These are phyloP conservation scores for Caenorhabditis sp. DNA, from an alignment of 2,888 invertebrate genomes.

Conservation along the genomic window DNA sequence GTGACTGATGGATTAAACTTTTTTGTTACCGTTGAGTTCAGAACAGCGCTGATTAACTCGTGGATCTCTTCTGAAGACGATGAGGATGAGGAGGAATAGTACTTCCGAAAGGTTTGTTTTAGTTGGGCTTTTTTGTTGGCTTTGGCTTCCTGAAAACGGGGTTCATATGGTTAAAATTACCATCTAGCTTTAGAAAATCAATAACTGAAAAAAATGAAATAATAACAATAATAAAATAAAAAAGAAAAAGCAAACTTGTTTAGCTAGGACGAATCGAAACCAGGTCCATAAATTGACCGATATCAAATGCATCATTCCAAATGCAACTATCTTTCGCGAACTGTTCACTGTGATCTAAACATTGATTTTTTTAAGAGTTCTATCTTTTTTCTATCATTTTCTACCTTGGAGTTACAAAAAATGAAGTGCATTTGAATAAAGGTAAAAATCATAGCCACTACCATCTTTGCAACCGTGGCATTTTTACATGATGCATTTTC, in stretches of 20 bases:
- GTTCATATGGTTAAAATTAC: too few relatives aligned
- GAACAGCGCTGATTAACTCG: slow-evolving; percentile 48
- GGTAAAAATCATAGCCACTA: slow-evolving; percentile 79
- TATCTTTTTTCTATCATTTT: too few relatives aligned
- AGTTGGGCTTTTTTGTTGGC: slow-evolving; percentile 64
- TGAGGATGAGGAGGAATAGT: slow-evolving; percentile 61
- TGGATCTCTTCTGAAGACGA: slow-evolving; percentile 59
- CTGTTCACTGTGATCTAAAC: slow-evolving; percentile 79
- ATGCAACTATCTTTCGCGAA: slow-evolving; percentile 74
- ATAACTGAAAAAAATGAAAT: too few relatives aligned
- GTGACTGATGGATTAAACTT: slow-evolving; percentile 8
- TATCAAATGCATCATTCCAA: slow-evolving; percentile 81
- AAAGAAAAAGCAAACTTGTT: slow-evolving; percentile 67
- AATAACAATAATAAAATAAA: not conserved
- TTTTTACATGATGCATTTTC: slow-evolving; percentile 71
- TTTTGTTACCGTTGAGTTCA: slow-evolving; percentile 54
- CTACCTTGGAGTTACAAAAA: slow-evolving; percentile 82
- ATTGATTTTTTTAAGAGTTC: too few relatives aligned
- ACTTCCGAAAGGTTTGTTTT: slow-evolving; percentile 64
- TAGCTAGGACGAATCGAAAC: slow-evolving; percentile 82
- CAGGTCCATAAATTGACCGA: slow-evolving; percentile 82
- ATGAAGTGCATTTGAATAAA: slow-evolving; percentile 83
- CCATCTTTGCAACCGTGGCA: slow-evolving; percentile 77
- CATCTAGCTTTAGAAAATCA: too few relatives aligned
- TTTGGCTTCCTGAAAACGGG: slow-evolving; percentile 59